These are phyloP conservation scores for Prostheceraeus crozeri DNA, from an alignment of 2,888 invertebrate genomes.

Conservation along the genomic window DNA sequence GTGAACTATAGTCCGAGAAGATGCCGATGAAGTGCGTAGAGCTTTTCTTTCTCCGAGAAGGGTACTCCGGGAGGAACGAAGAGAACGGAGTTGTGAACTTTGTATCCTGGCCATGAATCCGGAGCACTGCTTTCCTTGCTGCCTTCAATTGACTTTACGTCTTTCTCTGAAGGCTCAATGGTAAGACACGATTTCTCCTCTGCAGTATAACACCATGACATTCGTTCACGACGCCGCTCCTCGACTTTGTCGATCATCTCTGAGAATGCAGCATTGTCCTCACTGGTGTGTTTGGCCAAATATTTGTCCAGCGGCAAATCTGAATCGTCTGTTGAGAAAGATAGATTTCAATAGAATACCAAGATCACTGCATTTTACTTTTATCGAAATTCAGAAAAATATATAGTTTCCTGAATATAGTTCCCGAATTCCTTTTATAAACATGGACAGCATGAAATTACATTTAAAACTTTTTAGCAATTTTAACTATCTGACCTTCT, in stretches of 20 bases:
- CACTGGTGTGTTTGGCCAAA: conserved; percentile 77
- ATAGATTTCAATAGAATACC: no score
- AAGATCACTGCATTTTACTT: no score
- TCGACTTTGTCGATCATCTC: conserved; percentile 75
- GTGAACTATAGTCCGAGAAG: conserved; percentile 69
- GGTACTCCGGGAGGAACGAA: conserved; percentile 26
- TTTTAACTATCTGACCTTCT: no score
- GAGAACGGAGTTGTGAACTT: conserved; percentile 28
- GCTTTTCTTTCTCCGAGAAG: not conserved
- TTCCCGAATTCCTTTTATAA: no score
- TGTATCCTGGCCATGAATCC: conserved; percentile 32
- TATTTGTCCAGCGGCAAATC: conserved; percentile 77
- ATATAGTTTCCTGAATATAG: no score
- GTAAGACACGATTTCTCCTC: conserved; percentile 44
- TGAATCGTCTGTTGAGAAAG: no score
- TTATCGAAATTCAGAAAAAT: no score
- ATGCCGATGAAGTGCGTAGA: conserved; percentile 49
- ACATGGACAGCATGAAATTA: no score
- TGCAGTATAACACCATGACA: conserved; percentile 71
- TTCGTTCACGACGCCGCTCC: conserved; percentile 64
- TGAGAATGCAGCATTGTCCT: conserved; percentile 91
- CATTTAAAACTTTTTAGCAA: no score
- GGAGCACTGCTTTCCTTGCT: not conserved
- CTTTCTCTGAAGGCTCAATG: not conserved
- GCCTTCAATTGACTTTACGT: not conserved